Evolutionary conservation across 1,140 invertebrate genomes (phyloP), one percentile per base, ranked within the genome.

Genomic region (Aricia agestis): DNA sequence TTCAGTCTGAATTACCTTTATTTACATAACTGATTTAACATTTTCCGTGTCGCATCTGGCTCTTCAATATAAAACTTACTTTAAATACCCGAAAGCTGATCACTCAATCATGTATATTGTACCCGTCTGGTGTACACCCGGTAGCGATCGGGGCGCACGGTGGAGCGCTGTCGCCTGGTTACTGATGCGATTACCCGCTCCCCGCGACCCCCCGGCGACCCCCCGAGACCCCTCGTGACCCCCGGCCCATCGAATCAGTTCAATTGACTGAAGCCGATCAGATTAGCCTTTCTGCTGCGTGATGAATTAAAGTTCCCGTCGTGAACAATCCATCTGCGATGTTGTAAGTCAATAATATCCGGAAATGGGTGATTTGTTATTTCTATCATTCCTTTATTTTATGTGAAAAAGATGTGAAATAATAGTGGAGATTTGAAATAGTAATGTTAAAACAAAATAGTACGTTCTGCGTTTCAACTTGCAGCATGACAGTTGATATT

Each of bases 231-330:
- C 45, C 45, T 1, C 45, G 45, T 52, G 11, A 52, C 45, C 45
- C 13, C 45, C 45, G 45, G 36, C 36, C 5, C 45, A 52, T 52
- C 45, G 45, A 52, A 52, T 52, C 45, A 52, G 45, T 52, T 52
- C 45, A 52, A 52, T 52, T 52, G 45, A 52, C 45, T 52, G 45
- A 52, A 52, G 45, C 45, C 45, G 45, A 52, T 52, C 45, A 52
- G 45, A 52, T 52, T 52, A 52, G 45, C 45, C 45, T 52, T 52
- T 52, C 45, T 52, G 45, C 4, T 52, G 45, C 45, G 11, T 52
- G 45, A 52, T 52, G 45, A 52, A 52, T 52, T 52, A 52, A 52
- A 13, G 45, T 15, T 52, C 13, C 45, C 9, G 45, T 15, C 45
- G 36, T 36, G 45, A 52, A 52, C 45, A 15, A 52, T 52, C 45